Evolutionary conservation across 2,888 invertebrate species (phyloP).

Genomic region (Hirtodrosophila histrioides): DNA sequence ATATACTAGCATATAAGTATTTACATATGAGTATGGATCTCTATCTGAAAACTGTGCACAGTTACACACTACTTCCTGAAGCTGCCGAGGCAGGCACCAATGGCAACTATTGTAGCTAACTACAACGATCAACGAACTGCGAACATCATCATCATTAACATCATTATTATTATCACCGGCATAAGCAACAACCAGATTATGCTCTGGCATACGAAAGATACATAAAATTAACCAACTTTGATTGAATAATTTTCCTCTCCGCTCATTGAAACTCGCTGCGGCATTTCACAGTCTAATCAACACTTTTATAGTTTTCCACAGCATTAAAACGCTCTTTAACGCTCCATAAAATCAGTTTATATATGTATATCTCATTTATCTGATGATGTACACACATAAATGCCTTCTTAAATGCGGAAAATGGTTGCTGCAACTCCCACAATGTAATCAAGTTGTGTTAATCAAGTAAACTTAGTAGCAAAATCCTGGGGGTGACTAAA

Average conservation of each 20-base stretch:
- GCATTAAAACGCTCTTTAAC: too few species aligned
- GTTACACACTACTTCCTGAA: constrained; percentile 65
- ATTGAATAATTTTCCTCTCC: constrained; percentile 69
- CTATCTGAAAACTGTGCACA: constrained; percentile 43
- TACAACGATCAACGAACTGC: constrained; percentile 1
- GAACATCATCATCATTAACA: constrained; percentile 10
- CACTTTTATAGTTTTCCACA: constrained; percentile 25
- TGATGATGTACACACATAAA: too few species aligned
- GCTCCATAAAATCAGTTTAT: too few species aligned
- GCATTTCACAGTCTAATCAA: constrained; percentile 36
- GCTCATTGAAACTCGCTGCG: constrained; percentile 26
- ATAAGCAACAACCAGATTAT: constrained; percentile 55
- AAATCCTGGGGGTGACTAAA: too few species aligned
- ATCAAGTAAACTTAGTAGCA: too few species aligned
- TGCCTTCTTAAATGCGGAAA: too few species aligned
- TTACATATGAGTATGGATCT: background rate
- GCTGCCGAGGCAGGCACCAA: constrained; percentile 4
- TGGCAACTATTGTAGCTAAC: constrained; percentile 24
- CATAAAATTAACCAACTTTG: constrained; percentile 66
- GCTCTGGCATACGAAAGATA: constrained; percentile 8
- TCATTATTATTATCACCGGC: constrained; percentile 31
- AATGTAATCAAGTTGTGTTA: too few species aligned
- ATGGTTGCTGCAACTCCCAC: too few species aligned
- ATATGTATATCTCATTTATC: too few species aligned
- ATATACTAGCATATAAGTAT: too few species aligned